These are phyloP conservation scores for Drosophila melanosoma DNA, from an alignment of 2,888 invertebrate genomes.

Conservation along the genomic window DNA sequence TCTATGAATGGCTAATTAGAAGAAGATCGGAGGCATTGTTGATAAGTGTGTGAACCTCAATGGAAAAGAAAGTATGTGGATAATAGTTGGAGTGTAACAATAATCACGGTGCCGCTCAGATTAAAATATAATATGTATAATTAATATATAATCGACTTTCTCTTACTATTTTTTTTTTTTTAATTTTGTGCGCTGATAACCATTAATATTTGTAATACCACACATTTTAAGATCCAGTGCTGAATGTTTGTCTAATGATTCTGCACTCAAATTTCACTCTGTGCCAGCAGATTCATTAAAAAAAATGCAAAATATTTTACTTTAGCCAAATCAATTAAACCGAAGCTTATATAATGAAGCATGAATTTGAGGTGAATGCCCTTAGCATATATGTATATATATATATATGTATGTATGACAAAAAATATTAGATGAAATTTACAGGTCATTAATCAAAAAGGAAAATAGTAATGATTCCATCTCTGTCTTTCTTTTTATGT, in stretches of 20 bases:
- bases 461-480: conserved; percentile 59
- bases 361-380: conserved; percentile 58
- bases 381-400: conserved; percentile 22
- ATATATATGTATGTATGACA: background rate
- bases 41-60: background rate
- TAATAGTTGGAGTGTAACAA: background rate
- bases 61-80: conserved; percentile 18
- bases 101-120: background rate
- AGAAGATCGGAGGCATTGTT: conserved; percentile 1
- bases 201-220: conserved; percentile 50
- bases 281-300: conserved; percentile 59
- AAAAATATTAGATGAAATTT: conserved; percentile 51
- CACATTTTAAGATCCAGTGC: conserved; percentile 39
- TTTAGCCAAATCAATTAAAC: conserved; percentile 66
- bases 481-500: conserved; percentile 9
- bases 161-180: background rate
- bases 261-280: conserved; percentile 58
- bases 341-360: conserved; percentile 69
- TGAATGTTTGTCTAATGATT: conserved; percentile 57
- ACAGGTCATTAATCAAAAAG: conserved; percentile 69
- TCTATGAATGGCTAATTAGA: conserved; percentile 33
- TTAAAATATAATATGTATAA: background rate
- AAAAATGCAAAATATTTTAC: conserved; percentile 46
- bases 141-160: conserved; percentile 1
- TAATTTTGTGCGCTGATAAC: background rate